Evolutionary conservation across 1,140 invertebrate genomes (phyloP).

Genomic region (Hyles vespertilio): DNA sequence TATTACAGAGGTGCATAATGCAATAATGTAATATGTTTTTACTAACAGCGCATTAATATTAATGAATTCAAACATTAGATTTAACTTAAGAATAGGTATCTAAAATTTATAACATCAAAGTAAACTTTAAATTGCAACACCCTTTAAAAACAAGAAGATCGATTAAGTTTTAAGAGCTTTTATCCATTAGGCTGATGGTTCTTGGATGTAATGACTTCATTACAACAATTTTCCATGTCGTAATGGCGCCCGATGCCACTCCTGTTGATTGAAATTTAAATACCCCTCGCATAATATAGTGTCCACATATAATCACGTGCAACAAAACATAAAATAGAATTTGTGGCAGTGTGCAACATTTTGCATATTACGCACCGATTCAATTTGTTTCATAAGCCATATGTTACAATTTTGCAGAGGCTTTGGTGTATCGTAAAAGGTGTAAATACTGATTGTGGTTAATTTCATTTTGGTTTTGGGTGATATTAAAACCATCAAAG

Average conservation of each 20-base stretch:
- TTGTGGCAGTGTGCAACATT: no score
- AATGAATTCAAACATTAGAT: background rate
- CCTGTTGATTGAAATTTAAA: conserved; percentile 44
- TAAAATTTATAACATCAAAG: background rate
- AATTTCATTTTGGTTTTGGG: no score
- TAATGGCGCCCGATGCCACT: conserved; percentile 27
- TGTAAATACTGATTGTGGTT: no score
- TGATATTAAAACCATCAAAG: no score
- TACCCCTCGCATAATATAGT: conserved; percentile 23
- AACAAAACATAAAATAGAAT: no score
- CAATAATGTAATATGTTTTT: no score
- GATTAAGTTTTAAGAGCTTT: conserved; percentile 58
- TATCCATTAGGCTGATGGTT: conserved; percentile 45
- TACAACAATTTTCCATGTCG: conserved; percentile 28
- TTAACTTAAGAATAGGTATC: background rate
- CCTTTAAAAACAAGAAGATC: conserved; percentile 40
- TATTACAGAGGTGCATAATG: no score
- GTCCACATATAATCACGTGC: background rate
- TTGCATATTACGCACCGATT: no score
- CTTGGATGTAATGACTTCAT: conserved; percentile 42
- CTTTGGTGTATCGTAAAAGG: no score
- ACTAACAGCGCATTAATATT: no score
- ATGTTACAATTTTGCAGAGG: no score
- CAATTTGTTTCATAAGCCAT: no score
- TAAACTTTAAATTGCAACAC: conserved; percentile 24